Conservation (phyloP, 2,113 vertebrate genomes). For the Dromiciops gliroides region DNA sequence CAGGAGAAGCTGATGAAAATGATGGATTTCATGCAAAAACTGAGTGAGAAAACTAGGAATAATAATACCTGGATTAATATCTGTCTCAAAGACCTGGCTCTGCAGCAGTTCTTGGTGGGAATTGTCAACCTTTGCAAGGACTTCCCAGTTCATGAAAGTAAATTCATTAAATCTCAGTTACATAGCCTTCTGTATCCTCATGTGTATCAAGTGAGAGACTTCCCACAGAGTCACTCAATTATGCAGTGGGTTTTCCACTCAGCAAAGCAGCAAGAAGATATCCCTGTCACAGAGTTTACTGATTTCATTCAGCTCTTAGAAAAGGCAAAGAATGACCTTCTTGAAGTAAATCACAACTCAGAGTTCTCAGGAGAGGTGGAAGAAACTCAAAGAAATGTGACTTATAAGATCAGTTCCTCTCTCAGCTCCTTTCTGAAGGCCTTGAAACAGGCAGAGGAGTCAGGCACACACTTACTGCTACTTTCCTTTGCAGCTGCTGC, state of each 20-base stretch:
- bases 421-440: conserved; percentile 63
- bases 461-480: conserved; percentile 75
- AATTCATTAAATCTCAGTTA: conserved; percentile 69
- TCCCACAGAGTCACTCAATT: conserved; percentile 67
- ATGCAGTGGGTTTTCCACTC: conserved; percentile 73
- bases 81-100: conserved; percentile 71
- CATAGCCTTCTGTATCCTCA: conserved; percentile 73
- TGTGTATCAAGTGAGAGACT: conserved; percentile 70
- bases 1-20: conserved; percentile 57
- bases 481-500: conserved; percentile 63
- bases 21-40: conserved; percentile 65
- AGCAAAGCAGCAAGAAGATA: not conserved
- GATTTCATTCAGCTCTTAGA: conserved; percentile 69
- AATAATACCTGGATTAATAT: conserved; percentile 68
- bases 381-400: conserved; percentile 43
- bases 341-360: not conserved
- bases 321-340: conserved; percentile 54
- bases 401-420: too few relatives aligned
- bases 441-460: conserved; percentile 57
- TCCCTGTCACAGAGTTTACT: conserved; percentile 49
- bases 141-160: conserved; percentile 10
- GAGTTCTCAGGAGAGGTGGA: conserved; percentile 23
- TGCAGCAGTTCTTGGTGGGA: conserved; percentile 78
- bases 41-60: conserved; percentile 53
- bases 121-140: conserved; percentile 44